Conservation (phyloP, 2,797 vertebrate genomes). For the Gambelia wislizenii region DNA sequence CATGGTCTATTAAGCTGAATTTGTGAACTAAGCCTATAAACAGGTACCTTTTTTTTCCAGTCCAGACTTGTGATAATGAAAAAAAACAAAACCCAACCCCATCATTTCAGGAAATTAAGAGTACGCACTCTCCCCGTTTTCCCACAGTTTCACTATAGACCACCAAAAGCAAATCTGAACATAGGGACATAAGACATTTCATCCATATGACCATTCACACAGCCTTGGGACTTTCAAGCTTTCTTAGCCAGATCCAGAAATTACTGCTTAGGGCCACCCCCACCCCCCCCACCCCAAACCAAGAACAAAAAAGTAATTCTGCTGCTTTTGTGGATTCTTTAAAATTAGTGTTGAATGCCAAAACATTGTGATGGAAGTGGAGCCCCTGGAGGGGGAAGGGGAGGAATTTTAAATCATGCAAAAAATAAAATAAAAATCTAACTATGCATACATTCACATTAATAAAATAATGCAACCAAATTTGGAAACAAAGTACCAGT, state of each 20-base stretch:
- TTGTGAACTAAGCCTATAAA: slow-evolving; percentile 27
- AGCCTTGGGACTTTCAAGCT: background rate
- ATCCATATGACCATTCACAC: slow-evolving; percentile 32
- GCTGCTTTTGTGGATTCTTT: slow-evolving; percentile 43
- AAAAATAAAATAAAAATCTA: too few relatives aligned
- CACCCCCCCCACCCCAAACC: background rate
- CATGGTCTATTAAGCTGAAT: slow-evolving; percentile 35
- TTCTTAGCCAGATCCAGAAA: slow-evolving; percentile 29
- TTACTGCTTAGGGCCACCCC: background rate
- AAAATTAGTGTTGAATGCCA: slow-evolving; percentile 45
- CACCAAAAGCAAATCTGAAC: slow-evolving; percentile 29
- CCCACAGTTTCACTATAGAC: background rate
- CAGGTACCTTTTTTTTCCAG: slow-evolving; percentile 36
- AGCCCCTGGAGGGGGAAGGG: background rate
- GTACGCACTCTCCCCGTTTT: background rate
- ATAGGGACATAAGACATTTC: background rate
- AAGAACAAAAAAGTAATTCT: slow-evolving; percentile 37
- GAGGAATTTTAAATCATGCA: background rate
- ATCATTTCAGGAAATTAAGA: slow-evolving; percentile 37
- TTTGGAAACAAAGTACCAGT: background rate
- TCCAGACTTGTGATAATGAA: background rate
- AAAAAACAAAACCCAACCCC: background rate
- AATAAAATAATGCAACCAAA: slow-evolving; percentile 7
- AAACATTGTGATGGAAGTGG: slow-evolving; percentile 19
- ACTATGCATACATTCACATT: background rate